phyloP scores from a whole-genome alignment of 37 sponge, comb jelly and placozoan genomes.

The Mnemiopsis leidyi region DNA sequence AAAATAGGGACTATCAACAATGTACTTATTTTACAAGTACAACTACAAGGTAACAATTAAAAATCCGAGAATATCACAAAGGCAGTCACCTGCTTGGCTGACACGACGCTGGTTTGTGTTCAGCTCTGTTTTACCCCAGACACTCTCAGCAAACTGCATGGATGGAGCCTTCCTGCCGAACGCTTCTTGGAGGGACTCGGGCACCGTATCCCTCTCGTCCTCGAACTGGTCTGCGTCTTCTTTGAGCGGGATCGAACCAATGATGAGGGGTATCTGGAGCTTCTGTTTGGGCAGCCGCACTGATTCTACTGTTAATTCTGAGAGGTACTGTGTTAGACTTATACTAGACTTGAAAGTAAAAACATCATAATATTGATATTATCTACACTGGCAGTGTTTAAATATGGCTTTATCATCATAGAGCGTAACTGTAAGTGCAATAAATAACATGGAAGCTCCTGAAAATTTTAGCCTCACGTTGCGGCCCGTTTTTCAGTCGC shows the following conservation, averaged over 20 bases:
- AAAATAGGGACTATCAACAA: no score
- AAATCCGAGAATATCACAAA: no score
- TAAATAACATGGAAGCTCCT: no score
- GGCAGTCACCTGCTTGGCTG: constrained; percentile 7
- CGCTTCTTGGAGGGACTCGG: background rate
- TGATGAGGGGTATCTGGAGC: background rate
- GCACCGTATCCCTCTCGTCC: background rate
- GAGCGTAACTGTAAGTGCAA: no score
- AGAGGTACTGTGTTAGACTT: no score
- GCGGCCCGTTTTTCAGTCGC: no score
- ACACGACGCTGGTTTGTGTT: constrained; percentile 17
- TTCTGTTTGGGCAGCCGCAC: constrained; percentile 22
- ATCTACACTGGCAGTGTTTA: no score
- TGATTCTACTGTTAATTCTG: background rate
- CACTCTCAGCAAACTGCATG: constrained; percentile 5
- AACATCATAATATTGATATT: no score
- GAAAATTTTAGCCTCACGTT: no score
- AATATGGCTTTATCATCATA: no score
- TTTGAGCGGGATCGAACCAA: background rate
- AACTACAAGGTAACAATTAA: no score
- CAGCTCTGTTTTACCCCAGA: constrained; percentile 7
- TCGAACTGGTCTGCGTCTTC: constrained; percentile 21
- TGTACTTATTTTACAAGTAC: background rate
- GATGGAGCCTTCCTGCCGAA: constrained; percentile 3
- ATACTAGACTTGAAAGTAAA: no score